These are phyloP conservation scores for Apamea monoglypha DNA, from an alignment of 2,888 invertebrate species.

Conservation along the genomic window DNA sequence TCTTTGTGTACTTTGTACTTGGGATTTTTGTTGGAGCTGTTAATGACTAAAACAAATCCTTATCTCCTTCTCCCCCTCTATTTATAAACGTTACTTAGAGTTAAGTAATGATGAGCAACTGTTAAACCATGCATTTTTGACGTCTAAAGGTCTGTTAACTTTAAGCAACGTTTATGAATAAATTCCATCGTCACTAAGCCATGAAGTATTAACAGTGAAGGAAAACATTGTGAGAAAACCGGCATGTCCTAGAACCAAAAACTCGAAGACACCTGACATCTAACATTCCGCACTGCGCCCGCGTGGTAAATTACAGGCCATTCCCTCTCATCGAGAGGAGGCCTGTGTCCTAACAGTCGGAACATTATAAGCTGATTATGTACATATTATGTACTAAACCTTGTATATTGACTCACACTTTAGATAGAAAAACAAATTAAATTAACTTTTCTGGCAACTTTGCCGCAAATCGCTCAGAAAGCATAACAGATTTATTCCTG, in stretches of 20 bases:
- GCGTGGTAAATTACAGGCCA: neutral
- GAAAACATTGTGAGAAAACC: too few species aligned
- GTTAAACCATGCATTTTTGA: neutral
- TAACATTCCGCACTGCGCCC: too few species aligned
- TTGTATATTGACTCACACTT: neutral
- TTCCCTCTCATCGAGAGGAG: neutral
- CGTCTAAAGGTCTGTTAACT: neutral
- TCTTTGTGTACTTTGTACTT: slow-evolving; percentile 39
- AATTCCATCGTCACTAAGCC: too few species aligned
- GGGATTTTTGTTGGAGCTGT: slow-evolving; percentile 43
- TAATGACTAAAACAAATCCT: slow-evolving; percentile 37
- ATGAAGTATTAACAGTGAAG: too few species aligned
- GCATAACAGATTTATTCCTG: slow-evolving; percentile 19
- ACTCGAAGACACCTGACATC: too few species aligned
- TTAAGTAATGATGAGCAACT: neutral
- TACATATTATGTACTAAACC: neutral
- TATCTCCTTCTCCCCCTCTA: neutral
- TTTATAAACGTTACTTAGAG: neutral
- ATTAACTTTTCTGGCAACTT: slow-evolving; percentile 2
- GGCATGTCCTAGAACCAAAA: too few species aligned
- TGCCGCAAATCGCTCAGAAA: slow-evolving; percentile 9
- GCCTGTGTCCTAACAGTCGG: too few species aligned
- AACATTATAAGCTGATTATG: too few species aligned
- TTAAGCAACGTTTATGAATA: too few species aligned
- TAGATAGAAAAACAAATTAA: slow-evolving; percentile 14